Conservation (phyloP, 1,140 invertebrate genomes). For the Musca domestica region DNA sequence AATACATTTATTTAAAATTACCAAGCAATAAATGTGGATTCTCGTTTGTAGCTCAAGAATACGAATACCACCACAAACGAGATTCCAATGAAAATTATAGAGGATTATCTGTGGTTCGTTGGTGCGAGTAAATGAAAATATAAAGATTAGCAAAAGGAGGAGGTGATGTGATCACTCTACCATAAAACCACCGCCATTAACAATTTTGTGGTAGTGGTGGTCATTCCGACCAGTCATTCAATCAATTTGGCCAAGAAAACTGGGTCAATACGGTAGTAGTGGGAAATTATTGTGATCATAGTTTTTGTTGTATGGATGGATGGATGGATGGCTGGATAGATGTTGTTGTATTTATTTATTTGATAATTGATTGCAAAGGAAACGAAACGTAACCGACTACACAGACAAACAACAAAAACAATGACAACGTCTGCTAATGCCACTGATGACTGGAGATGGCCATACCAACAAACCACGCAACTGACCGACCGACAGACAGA, state of each 20-base stretch:
- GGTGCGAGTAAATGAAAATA: background rate
- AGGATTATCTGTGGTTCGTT: background rate
- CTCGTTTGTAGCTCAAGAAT: no score
- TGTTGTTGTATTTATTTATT: background rate
- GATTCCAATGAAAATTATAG: slow-evolving; percentile 19
- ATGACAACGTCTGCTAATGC: background rate
- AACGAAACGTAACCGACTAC: background rate
- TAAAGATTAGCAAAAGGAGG: slow-evolving; percentile 14
- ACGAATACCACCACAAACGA: background rate
- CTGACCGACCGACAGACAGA: background rate
- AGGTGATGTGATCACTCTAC: no score
- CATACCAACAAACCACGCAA: background rate
- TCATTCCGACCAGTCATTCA: no score
- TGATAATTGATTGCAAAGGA: background rate
- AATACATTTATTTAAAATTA: no score
- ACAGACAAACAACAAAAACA: background rate
- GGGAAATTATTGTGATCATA: background rate
- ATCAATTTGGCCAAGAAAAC: background rate
- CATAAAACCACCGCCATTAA: no score
- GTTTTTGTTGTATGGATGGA: background rate
- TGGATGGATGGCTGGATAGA: background rate
- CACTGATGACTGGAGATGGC: background rate
- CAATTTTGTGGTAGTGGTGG: no score
- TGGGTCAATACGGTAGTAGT: slow-evolving; percentile 15
- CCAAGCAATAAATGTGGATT: no score